These are phyloP conservation scores for Gryllus bimaculatus DNA, from an alignment of 1,140 invertebrate genomes.

Conservation along the genomic window DNA sequence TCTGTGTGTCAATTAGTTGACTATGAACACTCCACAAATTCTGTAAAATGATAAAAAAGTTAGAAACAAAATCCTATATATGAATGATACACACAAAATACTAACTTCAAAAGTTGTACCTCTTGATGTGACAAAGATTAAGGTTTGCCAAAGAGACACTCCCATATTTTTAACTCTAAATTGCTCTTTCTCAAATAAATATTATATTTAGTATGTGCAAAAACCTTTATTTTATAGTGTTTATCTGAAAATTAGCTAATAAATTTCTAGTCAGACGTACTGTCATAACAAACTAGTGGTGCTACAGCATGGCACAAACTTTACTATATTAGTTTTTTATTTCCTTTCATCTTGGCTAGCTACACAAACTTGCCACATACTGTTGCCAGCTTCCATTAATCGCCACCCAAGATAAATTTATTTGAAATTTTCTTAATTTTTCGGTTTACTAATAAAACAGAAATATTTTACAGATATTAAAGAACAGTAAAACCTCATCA, in stretches of 20 bases:
- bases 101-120: background rate
- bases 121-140: background rate
- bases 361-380: too few species aligned
- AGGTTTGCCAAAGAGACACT: background rate
- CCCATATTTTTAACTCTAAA: background rate
- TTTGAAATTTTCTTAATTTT: too few species aligned
- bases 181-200: background rate
- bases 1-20: slow-evolving; percentile 10
- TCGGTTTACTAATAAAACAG: too few species aligned
- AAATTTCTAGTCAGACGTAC: too few species aligned
- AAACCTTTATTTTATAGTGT: background rate
- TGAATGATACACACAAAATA: background rate
- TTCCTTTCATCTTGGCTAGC: too few species aligned
- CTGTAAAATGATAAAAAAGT: slow-evolving; percentile 13
- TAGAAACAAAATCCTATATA: background rate
- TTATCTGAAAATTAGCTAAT: background rate
- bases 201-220: background rate
- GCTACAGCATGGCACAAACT: too few species aligned
- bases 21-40: slow-evolving; percentile 20
- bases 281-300: too few species aligned
- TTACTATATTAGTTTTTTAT: too few species aligned
- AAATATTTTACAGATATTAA: too few species aligned
- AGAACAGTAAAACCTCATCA: too few species aligned
- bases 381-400: too few species aligned
- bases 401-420: too few species aligned